phyloP scores from a whole-genome alignment of 1,140 invertebrate genomes.

The Apis dorsata region DNA sequence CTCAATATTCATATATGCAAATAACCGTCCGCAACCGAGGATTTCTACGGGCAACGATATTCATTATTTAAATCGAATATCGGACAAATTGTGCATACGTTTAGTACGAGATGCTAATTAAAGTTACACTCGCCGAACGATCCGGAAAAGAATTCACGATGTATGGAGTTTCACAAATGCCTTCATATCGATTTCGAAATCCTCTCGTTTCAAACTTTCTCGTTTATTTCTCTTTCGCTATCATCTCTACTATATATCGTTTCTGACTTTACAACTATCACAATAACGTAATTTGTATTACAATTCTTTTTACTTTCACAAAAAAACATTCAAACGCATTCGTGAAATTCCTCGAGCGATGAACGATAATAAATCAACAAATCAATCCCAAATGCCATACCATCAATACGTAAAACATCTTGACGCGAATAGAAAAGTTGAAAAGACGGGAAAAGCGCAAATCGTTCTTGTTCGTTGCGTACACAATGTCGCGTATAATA shows the following conservation, averaged over 20 bases:
- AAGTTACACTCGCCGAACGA: neutral
- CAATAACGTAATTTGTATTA: too few species aligned
- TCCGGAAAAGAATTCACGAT: neutral
- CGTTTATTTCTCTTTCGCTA: neutral
- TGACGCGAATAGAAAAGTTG: neutral
- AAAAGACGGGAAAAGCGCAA: slow-evolving; percentile 5
- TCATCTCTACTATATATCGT: too few species aligned
- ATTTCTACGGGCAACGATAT: slow-evolving; percentile 56
- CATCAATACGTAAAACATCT: neutral
- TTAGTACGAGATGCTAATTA: slow-evolving; percentile 32
- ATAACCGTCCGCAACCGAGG: slow-evolving; percentile 45
- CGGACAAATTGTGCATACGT: slow-evolving; percentile 53
- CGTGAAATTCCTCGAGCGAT: neutral
- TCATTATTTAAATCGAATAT: slow-evolving; percentile 62
- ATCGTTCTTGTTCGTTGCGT: slow-evolving; percentile 24
- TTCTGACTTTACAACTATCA: too few species aligned
- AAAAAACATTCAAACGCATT: neutral
- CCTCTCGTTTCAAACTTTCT: neutral
- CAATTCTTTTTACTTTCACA: neutral
- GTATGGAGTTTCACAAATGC: neutral
- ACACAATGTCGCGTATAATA: neutral
- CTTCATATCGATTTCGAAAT: slow-evolving; percentile 17
- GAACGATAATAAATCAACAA: slow-evolving; percentile 25
- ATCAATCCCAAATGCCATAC: neutral
- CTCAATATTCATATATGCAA: slow-evolving; percentile 53